These are phyloP conservation scores for Tromatobia lineatoria DNA, from an alignment of 2,888 invertebrate species.

Conservation along the genomic window DNA sequence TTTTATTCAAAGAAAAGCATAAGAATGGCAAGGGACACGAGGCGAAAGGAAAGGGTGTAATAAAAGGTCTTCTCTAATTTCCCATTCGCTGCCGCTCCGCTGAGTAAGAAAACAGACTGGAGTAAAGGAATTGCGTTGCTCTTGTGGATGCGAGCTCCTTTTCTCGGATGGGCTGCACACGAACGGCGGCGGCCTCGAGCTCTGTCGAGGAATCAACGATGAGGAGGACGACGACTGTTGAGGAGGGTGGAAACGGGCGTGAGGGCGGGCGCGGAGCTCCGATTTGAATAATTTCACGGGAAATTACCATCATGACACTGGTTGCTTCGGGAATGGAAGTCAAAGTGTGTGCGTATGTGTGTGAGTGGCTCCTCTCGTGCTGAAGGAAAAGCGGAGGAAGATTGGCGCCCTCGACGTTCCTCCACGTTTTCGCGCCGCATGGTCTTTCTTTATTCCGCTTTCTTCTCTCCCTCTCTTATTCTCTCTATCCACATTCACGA, in stretches of 20 bases:
- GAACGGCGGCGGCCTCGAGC: not conserved
- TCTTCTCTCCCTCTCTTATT: not conserved
- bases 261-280: constrained; percentile 56
- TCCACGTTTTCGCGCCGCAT: constrained; percentile 37
- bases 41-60: constrained; percentile 1
- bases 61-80: constrained; percentile 48
- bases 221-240: not conserved
- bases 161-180: constrained; percentile 40
- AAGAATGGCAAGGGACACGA: constrained; percentile 27
- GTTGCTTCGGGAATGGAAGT: constrained; percentile 71
- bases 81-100: constrained; percentile 50
- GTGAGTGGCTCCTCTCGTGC: constrained; percentile 15
- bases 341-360: constrained; percentile 30
- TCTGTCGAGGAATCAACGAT: not conserved
- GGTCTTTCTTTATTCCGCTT: constrained; percentile 1
- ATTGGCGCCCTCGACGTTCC: constrained; percentile 13
- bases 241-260: constrained; percentile 51
- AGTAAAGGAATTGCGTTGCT: constrained; percentile 42
- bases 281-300: constrained; percentile 79
- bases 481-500: not conserved
- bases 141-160: constrained; percentile 22
- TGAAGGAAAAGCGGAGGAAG: constrained; percentile 16
- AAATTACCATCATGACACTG: constrained; percentile 78
- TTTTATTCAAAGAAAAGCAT: constrained; percentile 23
- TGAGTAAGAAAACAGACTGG: constrained; percentile 53